Conservation (phyloP, 37 sponge, comb jelly and placozoan species). For the Sycon ciliatum region DNA sequence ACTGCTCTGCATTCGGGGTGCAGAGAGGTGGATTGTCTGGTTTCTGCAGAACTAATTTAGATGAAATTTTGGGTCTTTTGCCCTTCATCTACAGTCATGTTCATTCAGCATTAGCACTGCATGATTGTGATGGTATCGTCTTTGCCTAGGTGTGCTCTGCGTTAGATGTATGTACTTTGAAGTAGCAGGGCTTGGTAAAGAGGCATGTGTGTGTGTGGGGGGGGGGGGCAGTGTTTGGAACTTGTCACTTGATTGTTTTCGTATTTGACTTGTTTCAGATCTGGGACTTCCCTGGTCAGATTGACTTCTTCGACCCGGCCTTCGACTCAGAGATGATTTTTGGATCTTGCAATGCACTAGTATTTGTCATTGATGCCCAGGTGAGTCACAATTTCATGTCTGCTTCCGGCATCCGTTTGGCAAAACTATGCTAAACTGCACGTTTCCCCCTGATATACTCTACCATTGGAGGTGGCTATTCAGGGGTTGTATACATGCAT, state of each 20-base stretch:
- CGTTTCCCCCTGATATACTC: too few species aligned
- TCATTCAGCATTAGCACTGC: too few species aligned
- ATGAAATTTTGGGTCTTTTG: too few species aligned
- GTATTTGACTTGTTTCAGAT: conserved; percentile 40
- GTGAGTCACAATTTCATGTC: not conserved
- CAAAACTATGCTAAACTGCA: too few species aligned
- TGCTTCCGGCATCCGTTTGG: too few species aligned
- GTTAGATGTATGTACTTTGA: not conserved
- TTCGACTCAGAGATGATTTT: conserved; percentile 89
- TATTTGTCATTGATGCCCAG: conserved; percentile 78
- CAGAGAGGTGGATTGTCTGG: too few species aligned
- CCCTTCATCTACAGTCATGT: too few species aligned
- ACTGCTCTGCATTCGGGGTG: too few species aligned
- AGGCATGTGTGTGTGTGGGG: not conserved
- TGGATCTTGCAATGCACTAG: conserved; percentile 68
- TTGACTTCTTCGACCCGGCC: conserved; percentile 77
- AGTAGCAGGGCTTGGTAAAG: not conserved
- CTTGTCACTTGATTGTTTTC: not conserved
- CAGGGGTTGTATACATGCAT: not conserved
- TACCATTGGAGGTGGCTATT: too few species aligned
- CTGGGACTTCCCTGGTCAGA: conserved; percentile 96
- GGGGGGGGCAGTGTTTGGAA: not conserved
- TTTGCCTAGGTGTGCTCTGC: not conserved
- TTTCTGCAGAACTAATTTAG: too few species aligned
- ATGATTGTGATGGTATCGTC: not conserved